Percentiles rank a stretch among this genome's conserved stretches.
Conservation (phyloP, 2,797 vertebrate genomes). For the Halcyon chelicuti region DNA sequence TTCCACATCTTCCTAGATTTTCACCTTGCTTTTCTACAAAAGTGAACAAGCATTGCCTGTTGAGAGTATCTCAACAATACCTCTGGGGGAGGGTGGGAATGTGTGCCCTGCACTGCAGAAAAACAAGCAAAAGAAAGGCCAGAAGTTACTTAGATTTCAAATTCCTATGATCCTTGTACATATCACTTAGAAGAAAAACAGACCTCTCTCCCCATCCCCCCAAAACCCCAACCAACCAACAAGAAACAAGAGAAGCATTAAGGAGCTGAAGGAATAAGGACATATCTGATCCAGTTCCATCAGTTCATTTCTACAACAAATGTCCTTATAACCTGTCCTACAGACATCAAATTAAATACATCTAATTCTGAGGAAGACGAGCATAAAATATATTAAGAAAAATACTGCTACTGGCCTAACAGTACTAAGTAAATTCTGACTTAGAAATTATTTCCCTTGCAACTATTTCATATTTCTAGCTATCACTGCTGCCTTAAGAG, state of each 20-base stretch:
- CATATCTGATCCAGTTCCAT: not conserved
- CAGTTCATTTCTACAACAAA: not conserved
- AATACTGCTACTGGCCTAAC: not conserved
- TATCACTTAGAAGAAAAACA: not conserved
- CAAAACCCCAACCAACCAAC: not conserved
- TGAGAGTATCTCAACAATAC: not conserved
- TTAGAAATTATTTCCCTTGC: too few species aligned
- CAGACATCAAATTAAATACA: not conserved
- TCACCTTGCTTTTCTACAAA: not conserved
- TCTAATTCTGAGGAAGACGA: not conserved
- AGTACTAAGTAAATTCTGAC: not conserved
- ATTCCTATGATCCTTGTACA: not conserved
- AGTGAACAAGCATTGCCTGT: not conserved
- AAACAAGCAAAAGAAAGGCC: not conserved
- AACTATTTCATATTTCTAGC: not conserved
- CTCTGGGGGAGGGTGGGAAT: fast-evolving
- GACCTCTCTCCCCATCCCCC: fast-evolving
- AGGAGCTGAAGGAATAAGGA: not conserved
- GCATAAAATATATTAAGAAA: not conserved
- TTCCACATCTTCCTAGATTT: not conserved
- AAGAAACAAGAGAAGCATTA: not conserved
- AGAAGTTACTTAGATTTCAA: not conserved
- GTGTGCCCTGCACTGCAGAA: not conserved
- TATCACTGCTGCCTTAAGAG: not conserved
- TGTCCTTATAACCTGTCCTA: not conserved